Percentiles rank a stretch among this genome's conserved stretches.
Evolutionary conservation across 2,888 invertebrate species (phyloP).

Genomic region (Syritta pipiens): DNA sequence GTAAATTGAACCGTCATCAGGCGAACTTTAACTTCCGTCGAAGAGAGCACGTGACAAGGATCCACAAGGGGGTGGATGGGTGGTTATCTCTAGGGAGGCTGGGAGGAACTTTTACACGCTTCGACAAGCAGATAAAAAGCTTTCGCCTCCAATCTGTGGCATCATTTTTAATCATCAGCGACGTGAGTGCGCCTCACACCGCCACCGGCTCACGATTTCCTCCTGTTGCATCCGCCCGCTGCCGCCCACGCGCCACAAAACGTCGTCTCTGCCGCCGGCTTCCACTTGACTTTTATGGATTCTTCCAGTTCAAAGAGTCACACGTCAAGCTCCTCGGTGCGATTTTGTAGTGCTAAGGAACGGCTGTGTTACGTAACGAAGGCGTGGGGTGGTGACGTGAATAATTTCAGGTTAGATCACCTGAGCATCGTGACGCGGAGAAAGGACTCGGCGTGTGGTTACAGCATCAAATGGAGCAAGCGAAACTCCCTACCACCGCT

Average conservation of each 20-base stretch:
- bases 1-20: background rate
- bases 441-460: background rate
- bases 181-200: conserved; percentile 10
- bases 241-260: background rate
- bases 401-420: conserved; percentile 26
- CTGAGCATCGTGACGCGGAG: no score
- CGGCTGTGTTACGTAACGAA: background rate
- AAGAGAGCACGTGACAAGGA: background rate
- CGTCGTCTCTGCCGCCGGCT: background rate
- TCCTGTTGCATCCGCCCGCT: no score
- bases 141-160: conserved; percentile 12
- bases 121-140: conserved; percentile 39
- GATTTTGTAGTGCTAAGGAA: conserved; percentile 16
- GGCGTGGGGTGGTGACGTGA: conserved; percentile 6
- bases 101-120: conserved; percentile 26
- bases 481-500: background rate
- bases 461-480: background rate
- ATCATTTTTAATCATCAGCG: conserved; percentile 50
- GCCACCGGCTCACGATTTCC: background rate
- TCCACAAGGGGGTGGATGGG: background rate
- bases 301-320: conserved; percentile 54
- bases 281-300: conserved; percentile 25
- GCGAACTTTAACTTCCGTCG: conserved; percentile 5
- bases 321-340: conserved; percentile 9
- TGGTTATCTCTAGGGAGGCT: background rate